These are phyloP conservation scores for Pardosa pseudoannulata DNA, from an alignment of 2,888 invertebrate genomes.

Conservation along the genomic window DNA sequence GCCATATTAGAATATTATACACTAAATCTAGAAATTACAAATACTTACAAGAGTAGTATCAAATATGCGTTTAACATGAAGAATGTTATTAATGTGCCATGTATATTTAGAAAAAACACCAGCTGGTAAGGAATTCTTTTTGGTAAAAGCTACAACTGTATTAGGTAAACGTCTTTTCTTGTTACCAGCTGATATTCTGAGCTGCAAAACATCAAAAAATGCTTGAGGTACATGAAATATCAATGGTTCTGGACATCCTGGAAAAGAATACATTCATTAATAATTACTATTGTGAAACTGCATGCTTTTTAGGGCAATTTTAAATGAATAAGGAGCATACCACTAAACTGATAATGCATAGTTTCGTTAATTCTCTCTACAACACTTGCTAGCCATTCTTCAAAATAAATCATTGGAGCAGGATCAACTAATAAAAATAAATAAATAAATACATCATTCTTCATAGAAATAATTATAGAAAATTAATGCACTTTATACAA, in stretches of 20 bases:
- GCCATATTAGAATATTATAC: too few species aligned
- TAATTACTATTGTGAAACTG: too few species aligned
- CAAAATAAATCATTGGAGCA: constrained; percentile 80
- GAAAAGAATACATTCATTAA: too few species aligned
- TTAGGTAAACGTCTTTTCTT: constrained; percentile 84
- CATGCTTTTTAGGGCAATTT: too few species aligned
- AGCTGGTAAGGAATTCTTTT: constrained; percentile 82
- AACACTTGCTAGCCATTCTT: constrained; percentile 86
- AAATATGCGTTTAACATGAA: constrained; percentile 86
- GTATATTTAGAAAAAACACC: constrained; percentile 84
- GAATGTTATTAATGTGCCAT: constrained; percentile 85
- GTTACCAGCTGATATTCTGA: constrained; percentile 83
- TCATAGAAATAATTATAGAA: too few species aligned
- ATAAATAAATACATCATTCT: background rate
- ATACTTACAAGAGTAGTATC: constrained; percentile 81
- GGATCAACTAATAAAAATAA: constrained; percentile 75
- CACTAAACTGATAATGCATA: constrained; percentile 84
- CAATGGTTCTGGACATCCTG: constrained; percentile 82
- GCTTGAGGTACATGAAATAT: constrained; percentile 84
- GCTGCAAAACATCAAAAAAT: constrained; percentile 85
- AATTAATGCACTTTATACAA: background rate
- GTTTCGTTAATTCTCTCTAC: constrained; percentile 87
- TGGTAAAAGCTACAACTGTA: constrained; percentile 81
- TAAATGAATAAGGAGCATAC: too few species aligned
- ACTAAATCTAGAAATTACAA: too few species aligned